Conservation (phyloP, 2,888 invertebrate genomes). For the Drosophila incognita region DNA sequence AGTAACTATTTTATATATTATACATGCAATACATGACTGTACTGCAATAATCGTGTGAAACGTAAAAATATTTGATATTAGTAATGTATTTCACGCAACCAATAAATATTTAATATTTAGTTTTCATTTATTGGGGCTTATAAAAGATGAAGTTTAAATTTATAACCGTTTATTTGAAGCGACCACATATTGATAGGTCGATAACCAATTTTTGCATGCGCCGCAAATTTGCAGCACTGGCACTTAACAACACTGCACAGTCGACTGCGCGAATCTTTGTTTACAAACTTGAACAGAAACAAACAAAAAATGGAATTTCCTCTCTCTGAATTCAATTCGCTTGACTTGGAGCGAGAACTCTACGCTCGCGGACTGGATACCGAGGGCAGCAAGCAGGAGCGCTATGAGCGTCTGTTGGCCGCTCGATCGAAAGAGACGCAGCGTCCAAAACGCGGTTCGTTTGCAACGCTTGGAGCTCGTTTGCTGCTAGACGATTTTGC, state of each 20-base stretch:
- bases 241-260: constrained; percentile 3
- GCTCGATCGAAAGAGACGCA: constrained; percentile 5
- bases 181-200: constrained; percentile 38
- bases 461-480: constrained; percentile 32
- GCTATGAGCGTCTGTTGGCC: constrained; percentile 30
- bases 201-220: constrained; percentile 10
- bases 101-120: not conserved
- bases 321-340: constrained; percentile 32
- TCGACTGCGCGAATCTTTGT: constrained; percentile 32
- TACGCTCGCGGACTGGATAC: constrained; percentile 17
- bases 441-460: not conserved
- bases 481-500: constrained; percentile 43
- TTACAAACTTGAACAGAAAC: constrained; percentile 18
- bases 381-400: constrained; percentile 39
- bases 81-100: not conserved
- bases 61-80: not conserved
- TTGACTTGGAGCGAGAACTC: constrained; percentile 50
- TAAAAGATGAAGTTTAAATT: not conserved
- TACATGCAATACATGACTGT: not conserved
- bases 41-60: not conserved
- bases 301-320: constrained; percentile 42
- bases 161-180: not conserved
- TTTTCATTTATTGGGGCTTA: not conserved
- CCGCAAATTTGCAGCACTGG: not conserved
- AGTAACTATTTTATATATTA: not conserved